Percentiles rank a stretch among this genome's conserved stretches.
Conservation (phyloP, 2,797 vertebrate species). For the Psittacula derbiana region DNA sequence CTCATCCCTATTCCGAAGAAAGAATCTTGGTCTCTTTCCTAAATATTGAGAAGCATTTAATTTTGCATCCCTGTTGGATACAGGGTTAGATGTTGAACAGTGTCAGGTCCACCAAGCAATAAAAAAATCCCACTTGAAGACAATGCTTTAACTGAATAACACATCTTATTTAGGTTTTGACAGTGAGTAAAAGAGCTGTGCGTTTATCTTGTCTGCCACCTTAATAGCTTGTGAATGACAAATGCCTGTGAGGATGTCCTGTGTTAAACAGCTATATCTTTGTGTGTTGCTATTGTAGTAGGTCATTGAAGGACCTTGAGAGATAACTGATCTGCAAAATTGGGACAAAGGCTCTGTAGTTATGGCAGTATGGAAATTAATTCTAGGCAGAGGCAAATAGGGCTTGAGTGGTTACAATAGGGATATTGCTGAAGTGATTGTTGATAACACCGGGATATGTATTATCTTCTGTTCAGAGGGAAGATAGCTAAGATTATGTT, state of each 20-base stretch:
- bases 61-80: neutral
- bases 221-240: neutral
- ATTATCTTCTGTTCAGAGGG: neutral
- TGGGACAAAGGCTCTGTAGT: neutral
- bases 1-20: neutral
- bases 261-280: neutral
- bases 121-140: neutral
- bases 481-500: neutral
- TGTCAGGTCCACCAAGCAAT: neutral
- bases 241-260: neutral
- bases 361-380: neutral
- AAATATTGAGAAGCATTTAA: neutral
- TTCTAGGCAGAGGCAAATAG: neutral
- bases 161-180: neutral
- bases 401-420: neutral
- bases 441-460: neutral
- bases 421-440: neutral
- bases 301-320: neutral
- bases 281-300: neutral
- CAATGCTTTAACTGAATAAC: neutral
- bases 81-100: neutral
- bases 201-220: neutral
- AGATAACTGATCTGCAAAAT: neutral
- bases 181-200: neutral
- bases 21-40: neutral